Conservation (phyloP, 92 coral and sea anemone genomes). For the Galaxea fascicularis region DNA sequence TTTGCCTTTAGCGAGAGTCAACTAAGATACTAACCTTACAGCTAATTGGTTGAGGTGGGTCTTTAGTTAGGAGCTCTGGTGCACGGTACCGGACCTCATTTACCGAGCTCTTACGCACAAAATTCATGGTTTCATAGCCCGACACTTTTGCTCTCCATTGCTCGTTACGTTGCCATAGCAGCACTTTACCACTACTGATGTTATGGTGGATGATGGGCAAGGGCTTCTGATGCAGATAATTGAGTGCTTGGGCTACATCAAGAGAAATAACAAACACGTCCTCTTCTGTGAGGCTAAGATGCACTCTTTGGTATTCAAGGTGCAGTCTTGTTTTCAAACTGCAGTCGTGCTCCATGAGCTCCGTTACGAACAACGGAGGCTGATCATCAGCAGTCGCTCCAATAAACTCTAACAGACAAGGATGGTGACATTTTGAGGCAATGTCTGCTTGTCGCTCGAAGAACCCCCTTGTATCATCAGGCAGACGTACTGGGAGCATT, state of each 20-base stretch:
- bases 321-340: slow-evolving; percentile 37
- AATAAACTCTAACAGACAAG: slow-evolving; percentile 76
- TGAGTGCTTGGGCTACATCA: slow-evolving; percentile 72
- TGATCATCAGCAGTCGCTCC: slow-evolving; percentile 77
- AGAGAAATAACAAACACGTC: slow-evolving; percentile 56
- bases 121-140: slow-evolving; percentile 83
- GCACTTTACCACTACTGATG: slow-evolving; percentile 82
- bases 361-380: slow-evolving; percentile 71
- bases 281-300: slow-evolving; percentile 2
- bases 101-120: slow-evolving; percentile 73
- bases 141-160: slow-evolving; percentile 77
- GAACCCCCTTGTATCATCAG: slow-evolving; percentile 68
- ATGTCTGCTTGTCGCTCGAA: slow-evolving; percentile 81
- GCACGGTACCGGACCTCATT: slow-evolving; percentile 72
- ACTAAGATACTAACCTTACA: slow-evolving; percentile 4
- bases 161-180: slow-evolving; percentile 70
- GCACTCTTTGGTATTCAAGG: slow-evolving; percentile 3
- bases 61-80: slow-evolving; percentile 58
- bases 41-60: background rate
- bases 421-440: slow-evolving; percentile 81
- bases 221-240: slow-evolving; percentile 79
- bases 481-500: slow-evolving; percentile 66
- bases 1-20: no score
- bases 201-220: slow-evolving; percentile 81
- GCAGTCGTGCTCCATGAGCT: slow-evolving; percentile 68